Base-by-base conservation (phyloP, 2,113 vertebrate genomes). In the Zosterops pallidus region DNA sequence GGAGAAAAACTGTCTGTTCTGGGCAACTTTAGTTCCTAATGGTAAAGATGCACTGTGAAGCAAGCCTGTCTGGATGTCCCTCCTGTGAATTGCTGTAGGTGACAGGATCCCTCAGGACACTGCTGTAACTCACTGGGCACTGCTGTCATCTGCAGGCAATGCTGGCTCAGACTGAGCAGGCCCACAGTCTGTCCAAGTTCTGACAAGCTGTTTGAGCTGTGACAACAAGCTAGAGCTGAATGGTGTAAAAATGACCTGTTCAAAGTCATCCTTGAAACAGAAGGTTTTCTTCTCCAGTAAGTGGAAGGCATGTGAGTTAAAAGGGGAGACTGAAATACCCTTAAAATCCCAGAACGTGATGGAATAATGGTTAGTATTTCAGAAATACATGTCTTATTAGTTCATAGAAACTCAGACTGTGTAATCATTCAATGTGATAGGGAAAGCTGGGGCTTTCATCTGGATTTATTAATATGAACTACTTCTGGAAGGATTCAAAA, bases 111-210 rank as follows among this genome's bases (percentile, higher is more conserved):
- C 2, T 1, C 29, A 56, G 91, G 75, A 90, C 26, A 8, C 35
- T 5, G 25, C 77, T 62, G n/a, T 29, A 46, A 55, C 68, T 89
- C 33, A 69, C 47, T 92, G 81, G 83, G 31, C 29, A 13, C 64
- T 89, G 50, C 89, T 95, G 89, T 86, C 81, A 91, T 57, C 86
- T 91, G 72, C 55, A 90, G 95, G 85, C 82, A 14, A 11, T 6
- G 49, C 53, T 42, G 64, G 22, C 41, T 78, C 56, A 21, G 52
- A 1, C 11, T 9, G 29, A 85, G 84, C 18, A 35, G 39, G 39
- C 53, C 37, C 0, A 0, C 12, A 35, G 75, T 70, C 25, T 69
- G 41, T 21, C 53, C 23, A 4, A 2, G 28, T 1, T 65, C 53
- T 59, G 22, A 37, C 22, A 37, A 56, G 17, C 29, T 64, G 17